Conservation (phyloP, 2,113 vertebrate species). For the Sebastes fasciatus region DNA sequence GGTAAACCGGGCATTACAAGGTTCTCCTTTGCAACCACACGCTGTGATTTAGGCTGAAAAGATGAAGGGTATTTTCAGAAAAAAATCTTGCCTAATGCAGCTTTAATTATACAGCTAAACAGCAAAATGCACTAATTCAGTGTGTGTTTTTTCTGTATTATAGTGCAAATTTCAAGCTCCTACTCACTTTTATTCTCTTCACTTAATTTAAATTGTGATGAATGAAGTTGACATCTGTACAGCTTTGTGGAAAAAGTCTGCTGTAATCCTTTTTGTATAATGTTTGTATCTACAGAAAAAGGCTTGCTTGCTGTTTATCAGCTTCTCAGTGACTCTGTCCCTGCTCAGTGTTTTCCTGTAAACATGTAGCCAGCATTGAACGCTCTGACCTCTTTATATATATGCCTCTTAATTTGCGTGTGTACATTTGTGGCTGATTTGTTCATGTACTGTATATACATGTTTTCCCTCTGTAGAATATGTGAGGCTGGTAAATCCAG, state of each 20-base stretch:
- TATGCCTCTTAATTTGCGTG: background rate
- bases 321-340: slow-evolving; percentile 19
- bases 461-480: background rate
- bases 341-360: slow-evolving; percentile 19
- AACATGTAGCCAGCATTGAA: slow-evolving; percentile 19
- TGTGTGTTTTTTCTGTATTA: background rate
- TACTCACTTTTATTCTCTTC: slow-evolving; percentile 2
- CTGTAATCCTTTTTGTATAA: background rate
- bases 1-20: background rate
- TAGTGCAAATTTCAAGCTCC: background rate
- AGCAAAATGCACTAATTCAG: background rate
- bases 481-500: background rate
- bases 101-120: slow-evolving; percentile 15
- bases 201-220: background rate
- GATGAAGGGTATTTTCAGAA: slow-evolving; percentile 1
- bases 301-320: slow-evolving; percentile 8
- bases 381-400: slow-evolving; percentile 21
- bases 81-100: background rate
- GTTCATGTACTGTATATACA: background rate
- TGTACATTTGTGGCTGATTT: slow-evolving; percentile 19
- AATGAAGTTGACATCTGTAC: slow-evolving; percentile 2
- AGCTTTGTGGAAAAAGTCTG: slow-evolving; percentile 16
- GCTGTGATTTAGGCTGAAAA: slow-evolving; percentile 2
- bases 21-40: background rate
- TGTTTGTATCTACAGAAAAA: slow-evolving; percentile 4